Evolutionary conservation across 2,797 vertebrate genomes (phyloP).

Genomic region (Peromyscus aztecus): DNA sequence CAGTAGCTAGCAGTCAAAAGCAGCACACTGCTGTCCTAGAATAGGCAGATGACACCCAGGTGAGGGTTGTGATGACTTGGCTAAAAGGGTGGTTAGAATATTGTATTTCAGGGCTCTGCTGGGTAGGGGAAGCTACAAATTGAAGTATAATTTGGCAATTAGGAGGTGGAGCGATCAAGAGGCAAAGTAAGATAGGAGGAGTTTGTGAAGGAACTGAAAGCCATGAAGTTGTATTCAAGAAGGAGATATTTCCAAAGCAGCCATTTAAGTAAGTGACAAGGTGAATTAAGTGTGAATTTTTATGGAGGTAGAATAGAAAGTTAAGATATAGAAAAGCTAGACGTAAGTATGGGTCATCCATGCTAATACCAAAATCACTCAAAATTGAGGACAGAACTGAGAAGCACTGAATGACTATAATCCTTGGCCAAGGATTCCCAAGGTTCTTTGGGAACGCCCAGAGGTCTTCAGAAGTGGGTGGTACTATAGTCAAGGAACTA

Average conservation of each 20-base stretch:
- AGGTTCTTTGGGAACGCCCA: not conserved
- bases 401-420: not conserved
- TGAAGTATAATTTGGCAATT: not conserved
- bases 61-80: not conserved
- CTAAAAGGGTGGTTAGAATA: not conserved
- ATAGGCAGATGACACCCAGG: not conserved
- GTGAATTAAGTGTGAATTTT: not conserved
- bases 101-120: not conserved
- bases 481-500: not conserved
- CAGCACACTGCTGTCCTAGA: not conserved
- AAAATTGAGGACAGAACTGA: not conserved
- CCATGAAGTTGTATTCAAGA: not conserved
- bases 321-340: not conserved
- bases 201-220: not conserved
- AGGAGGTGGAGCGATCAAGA: not conserved
- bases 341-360: not conserved
- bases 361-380: not conserved
- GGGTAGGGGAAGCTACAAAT: not conserved
- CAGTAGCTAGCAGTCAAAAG: not conserved
- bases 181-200: not conserved
- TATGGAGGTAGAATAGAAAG: not conserved
- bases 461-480: not conserved
- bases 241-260: not conserved
- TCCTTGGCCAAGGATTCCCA: not conserved
- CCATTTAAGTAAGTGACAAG: not conserved